Evolutionary conservation across 2,797 vertebrate species (phyloP), one percentile per base, ranked within the genome.

Genomic region (Spheniscus humboldti): DNA sequence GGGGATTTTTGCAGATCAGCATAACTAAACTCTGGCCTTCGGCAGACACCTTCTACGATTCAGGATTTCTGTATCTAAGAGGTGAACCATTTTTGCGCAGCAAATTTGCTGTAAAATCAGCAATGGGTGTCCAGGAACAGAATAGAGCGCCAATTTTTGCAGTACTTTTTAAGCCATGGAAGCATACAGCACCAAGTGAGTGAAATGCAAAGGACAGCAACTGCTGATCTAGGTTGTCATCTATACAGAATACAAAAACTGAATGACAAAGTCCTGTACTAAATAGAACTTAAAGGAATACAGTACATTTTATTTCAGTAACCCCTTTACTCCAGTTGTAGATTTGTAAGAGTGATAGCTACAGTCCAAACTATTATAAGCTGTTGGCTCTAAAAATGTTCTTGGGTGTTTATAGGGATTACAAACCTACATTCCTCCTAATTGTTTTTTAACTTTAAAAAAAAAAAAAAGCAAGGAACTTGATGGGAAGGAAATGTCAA

Each of bases 71-170:
- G 22, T 43, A 78, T 66, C 76, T 84, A 75, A 48, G 52, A 87
- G n/a, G 74, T 67, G 28, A 95, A 79, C 43, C 67, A 45, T 56
- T 93, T 96, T 76, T 93, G 43, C 48, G 60, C 67, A 89, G 52
- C 47, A 89, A 92, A 94, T 90, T 77, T 64, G 60, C 78, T 83
- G 37, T 48, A 86, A 91, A 92, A 95, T 80, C 60, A 86, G 68
- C n/a, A 77, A 62, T 13, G 67, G 84, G 64, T 82, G 67, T 83
- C 76, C 16, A 3, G 56, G 25, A 94, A 72, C n/a, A 80, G 55
- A 85, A 80, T 0, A 86, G 19, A 85, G 66, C 35, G 66, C 67
- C 66, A 45, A 63, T 85, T 93, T 92, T 82, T 85, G 52, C 35
- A 85, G 80, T 89, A 71, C 82, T 89, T 94, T 89, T 92, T 89